These are phyloP conservation scores for Moxostoma hubbsi DNA, from an alignment of 2,797 vertebrate species.

Conservation along the genomic window DNA sequence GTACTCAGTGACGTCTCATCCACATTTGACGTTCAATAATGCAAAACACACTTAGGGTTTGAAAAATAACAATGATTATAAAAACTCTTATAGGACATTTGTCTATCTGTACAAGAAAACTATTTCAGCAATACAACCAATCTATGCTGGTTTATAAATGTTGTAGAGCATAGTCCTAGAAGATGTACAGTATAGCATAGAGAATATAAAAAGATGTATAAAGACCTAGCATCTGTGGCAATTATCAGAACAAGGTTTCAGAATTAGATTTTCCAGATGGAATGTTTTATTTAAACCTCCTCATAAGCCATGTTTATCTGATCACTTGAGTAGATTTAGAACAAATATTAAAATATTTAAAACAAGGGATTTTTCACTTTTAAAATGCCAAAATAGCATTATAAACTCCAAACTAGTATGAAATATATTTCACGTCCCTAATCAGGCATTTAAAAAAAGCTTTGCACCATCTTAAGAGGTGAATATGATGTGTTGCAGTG, in stretches of 20 bases:
- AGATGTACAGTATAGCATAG: conserved; percentile 26
- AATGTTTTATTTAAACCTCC: not conserved
- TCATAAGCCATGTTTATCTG: not conserved
- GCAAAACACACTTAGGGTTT: conserved; percentile 75
- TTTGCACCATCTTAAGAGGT: not conserved
- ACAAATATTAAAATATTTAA: not conserved
- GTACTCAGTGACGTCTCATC: conserved; percentile 71
- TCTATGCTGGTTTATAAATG: conserved; percentile 65
- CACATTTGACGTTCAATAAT: conserved; percentile 70
- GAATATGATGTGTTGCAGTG: not conserved
- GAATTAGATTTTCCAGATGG: not conserved
- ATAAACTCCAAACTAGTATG: not conserved
- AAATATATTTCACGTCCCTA: not conserved
- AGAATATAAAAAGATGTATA: too few relatives aligned
- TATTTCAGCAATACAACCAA: conserved; percentile 49
- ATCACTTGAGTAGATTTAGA: not conserved
- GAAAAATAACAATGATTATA: conserved; percentile 67
- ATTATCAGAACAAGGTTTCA: not conserved
- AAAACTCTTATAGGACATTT: conserved; percentile 68
- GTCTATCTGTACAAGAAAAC: conserved; percentile 39
- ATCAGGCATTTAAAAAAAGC: not conserved
- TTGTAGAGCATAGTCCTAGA: conserved; percentile 64
- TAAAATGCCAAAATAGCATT: not conserved
- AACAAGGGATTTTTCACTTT: not conserved
- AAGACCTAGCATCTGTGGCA: not conserved